Evolutionary conservation across 2,113 vertebrate genomes (phyloP), one percentile per base, ranked within the genome.

Genomic region (Spizaetus ornatus): DNA sequence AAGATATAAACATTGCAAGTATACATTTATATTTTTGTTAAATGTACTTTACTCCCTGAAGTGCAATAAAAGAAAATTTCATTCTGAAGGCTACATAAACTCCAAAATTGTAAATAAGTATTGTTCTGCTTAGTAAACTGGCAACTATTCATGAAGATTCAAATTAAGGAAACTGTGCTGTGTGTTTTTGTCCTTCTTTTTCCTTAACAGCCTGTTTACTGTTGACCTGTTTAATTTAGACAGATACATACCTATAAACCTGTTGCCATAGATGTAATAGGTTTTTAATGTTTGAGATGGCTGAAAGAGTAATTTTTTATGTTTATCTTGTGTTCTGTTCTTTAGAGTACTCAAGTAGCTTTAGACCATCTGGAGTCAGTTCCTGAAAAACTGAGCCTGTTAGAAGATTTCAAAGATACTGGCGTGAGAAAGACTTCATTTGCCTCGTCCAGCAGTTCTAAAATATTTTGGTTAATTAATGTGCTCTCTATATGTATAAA

Each of bases 281-380:
- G 14, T 47, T 90, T 82, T 94, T 93, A 88, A 82, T 79, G 40
- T 73, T 86, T 91, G 58, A 90, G 58, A 91, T 63, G 58, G 45
- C 34, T 82, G 91, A 92, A 69, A 95, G 27, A 90, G 93, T 53
- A 2, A 36, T 72, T 86, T 97, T 97, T 95, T 70, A 72, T 96
- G 31, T 47, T 93, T 86, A 67, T 96, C 62, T 94, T 96, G 40
- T 94, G 32, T 96, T 98, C 91, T 97, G 42, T 96, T 95, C 92
- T 89, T 55, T 96, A 99, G 99, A 99, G 98, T 98, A 99, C 99
- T 53, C 98, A 91, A 96, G 91, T 98, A 94, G 99, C 99, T 76
- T 89, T 99, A 97, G 98, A 99, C 88, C 98, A 99, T 98, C 97
- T 99, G 98, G 99, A 99, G 90, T 99, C 99, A 67, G 98, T 99